Percentiles rank a stretch among this genome's conserved stretches.
Evolutionary conservation across 2,797 vertebrate species (phyloP).

Genomic region (Hapalemur alaotrensis): DNA sequence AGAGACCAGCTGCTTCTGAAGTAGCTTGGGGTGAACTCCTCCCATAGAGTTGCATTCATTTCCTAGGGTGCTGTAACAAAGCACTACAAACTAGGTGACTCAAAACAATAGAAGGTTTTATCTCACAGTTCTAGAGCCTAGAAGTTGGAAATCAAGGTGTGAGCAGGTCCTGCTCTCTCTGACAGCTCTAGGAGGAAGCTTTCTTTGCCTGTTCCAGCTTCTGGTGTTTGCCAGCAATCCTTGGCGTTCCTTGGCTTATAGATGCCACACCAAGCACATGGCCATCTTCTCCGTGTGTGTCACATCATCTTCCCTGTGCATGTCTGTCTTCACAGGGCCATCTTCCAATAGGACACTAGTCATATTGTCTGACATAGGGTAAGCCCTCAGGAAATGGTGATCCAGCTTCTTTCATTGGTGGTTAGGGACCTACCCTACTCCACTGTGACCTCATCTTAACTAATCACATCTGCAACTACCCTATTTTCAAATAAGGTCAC

Average conservation of each 20-base stretch:
- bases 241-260: background rate
- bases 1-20: background rate
- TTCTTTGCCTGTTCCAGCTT: background rate
- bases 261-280: background rate
- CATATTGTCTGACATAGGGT: background rate
- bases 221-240: background rate
- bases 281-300: background rate
- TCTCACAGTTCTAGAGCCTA: background rate
- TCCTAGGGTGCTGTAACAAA: background rate
- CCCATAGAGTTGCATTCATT: background rate
- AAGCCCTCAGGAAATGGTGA: background rate
- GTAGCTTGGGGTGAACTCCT: background rate
- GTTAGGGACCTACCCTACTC: background rate
- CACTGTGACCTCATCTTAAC: background rate
- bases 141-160: background rate
- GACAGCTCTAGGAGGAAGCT: background rate
- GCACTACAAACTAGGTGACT: background rate
- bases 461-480: background rate
- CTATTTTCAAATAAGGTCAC: background rate
- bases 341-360: background rate
- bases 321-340: background rate
- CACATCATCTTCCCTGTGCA: background rate
- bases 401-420: background rate
- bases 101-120: background rate
- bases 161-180: background rate